Base-by-base conservation (phyloP, 2,113 vertebrate species). In the Emydocephalus ijimae region DNA sequence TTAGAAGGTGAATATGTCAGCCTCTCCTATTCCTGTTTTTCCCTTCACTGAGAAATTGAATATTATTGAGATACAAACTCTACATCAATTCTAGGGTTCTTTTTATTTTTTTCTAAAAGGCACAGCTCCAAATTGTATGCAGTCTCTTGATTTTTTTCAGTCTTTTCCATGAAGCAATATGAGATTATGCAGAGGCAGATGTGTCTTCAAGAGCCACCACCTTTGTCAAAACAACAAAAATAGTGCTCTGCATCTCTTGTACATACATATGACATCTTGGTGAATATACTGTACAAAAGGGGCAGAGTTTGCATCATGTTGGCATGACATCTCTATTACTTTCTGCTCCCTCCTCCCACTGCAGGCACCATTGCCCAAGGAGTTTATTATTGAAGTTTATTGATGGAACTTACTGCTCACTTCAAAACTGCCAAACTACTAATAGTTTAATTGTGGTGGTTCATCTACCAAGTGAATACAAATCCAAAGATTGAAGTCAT, bases 401-500 rank as follows among this genome's bases (percentile, higher is more conserved):
- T 81, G 93, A 15, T 89, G 61, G 54, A 93, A 54, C 43, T 89
- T 93, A 89, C 39, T 57, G 54, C 12, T 6, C 85, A 92, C 85
- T 94, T 94, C 89, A 94, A 54, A 85, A 6, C 29, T 94, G 91
- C 54, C 43, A 87, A 1, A 29, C 91, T 89, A 15, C 54, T 91
- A 89, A 91, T 95, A 93, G 87, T 90, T 93, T 55, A 89, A 89
- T 85, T 95, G 91, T 45, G 89, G 3, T 61, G 91, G 61, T 61
- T 50, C 87, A 81, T 95, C 39, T 92, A 93, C 26, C 85, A 96
- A 95, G 21, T 93, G 96, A 89, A 56, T 93, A 90, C 93, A 93
- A 95, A n/a, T 34, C 48, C 88, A 50, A 90, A 94, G 90, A 43
- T 85, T 91, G 57, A 61, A 91, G 54, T 89, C 88, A 92, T 92